A percentile compares a stretch with the other conserved stretches of the same genome.
Evolutionary conservation across 2,113 vertebrate genomes (phyloP).

Genomic region (Oceanodroma tethys): DNA sequence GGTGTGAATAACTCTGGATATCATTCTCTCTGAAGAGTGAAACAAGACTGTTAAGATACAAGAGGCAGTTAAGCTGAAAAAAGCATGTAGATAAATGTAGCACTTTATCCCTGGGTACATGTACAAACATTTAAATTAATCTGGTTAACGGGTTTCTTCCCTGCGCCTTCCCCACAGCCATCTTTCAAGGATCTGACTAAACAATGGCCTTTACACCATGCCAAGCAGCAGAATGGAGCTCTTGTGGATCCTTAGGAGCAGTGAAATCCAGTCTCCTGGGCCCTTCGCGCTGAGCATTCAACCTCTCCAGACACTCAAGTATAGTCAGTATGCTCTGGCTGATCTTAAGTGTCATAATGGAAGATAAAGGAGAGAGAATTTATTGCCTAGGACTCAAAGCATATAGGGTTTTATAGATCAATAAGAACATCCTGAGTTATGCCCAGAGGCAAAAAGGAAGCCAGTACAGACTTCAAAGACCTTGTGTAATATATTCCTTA

Average conservation of each 20-base stretch:
- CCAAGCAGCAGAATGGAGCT: background rate
- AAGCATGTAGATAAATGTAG: background rate
- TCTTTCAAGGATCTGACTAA: background rate
- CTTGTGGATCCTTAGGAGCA: background rate
- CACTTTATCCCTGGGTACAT: background rate
- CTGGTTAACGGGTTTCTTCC: background rate
- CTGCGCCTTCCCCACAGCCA: background rate
- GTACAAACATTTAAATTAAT: background rate
- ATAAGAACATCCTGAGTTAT: slow-evolving; percentile 58
- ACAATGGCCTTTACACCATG: background rate
- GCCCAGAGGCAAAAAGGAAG: slow-evolving; percentile 60
- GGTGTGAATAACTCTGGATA: background rate
- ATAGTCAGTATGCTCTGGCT: background rate
- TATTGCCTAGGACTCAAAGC: slow-evolving; percentile 54
- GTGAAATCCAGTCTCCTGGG: background rate
- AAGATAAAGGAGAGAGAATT: slow-evolving; percentile 60
- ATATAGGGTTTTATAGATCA: slow-evolving; percentile 64
- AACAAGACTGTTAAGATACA: background rate
- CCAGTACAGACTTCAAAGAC: slow-evolving; percentile 62
- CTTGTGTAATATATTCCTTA: slow-evolving; percentile 56
- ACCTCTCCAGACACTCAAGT: background rate
- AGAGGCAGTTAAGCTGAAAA: background rate
- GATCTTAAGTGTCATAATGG: slow-evolving; percentile 20
- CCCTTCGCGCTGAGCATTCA: background rate
- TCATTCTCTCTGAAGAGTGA: background rate